phyloP scores from a whole-genome alignment of 2,113 vertebrate species.

The Paralichthys olivaceus region DNA sequence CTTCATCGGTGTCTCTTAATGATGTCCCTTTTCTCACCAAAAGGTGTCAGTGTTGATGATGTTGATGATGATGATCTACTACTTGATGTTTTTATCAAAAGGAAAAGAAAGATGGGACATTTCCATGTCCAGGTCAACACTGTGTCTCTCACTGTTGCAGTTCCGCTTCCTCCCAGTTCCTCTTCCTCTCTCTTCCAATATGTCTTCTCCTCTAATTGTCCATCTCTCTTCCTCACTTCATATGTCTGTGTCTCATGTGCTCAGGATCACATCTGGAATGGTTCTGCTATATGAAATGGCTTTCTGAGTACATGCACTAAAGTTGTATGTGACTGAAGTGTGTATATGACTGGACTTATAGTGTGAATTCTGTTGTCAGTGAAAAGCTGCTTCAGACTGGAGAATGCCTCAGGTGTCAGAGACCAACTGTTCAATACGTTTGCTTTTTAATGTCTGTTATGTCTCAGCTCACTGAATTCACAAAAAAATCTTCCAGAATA shows the following conservation, averaged over 20 bases:
- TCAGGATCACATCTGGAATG: neutral
- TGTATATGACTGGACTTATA: neutral
- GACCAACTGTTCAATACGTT: conserved; percentile 10
- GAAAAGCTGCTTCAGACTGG: conserved; percentile 29
- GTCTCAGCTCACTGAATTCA: neutral
- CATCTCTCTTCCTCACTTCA: neutral
- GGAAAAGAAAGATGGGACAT: too few relatives aligned
- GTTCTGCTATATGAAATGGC: neutral
- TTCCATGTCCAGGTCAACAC: neutral
- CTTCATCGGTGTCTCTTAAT: neutral
- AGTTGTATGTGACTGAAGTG: neutral
- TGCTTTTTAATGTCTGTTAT: conserved; percentile 6
- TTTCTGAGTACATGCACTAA: neutral
- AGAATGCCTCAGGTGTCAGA: conserved; percentile 27
- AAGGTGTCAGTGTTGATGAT: conserved; percentile 63
- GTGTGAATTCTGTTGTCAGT: neutral
- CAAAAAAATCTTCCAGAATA: too few relatives aligned
- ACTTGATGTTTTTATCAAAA: too few relatives aligned
- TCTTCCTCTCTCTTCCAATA: neutral
- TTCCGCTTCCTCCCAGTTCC: neutral
- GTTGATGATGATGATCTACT: too few relatives aligned
- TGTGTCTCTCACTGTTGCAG: neutral
- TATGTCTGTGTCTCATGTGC: neutral
- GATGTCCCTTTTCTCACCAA: neutral
- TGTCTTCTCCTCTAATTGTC: neutral